phyloP scores from a whole-genome alignment of 2,888 invertebrate species.

The Agonopterix heracliana region DNA sequence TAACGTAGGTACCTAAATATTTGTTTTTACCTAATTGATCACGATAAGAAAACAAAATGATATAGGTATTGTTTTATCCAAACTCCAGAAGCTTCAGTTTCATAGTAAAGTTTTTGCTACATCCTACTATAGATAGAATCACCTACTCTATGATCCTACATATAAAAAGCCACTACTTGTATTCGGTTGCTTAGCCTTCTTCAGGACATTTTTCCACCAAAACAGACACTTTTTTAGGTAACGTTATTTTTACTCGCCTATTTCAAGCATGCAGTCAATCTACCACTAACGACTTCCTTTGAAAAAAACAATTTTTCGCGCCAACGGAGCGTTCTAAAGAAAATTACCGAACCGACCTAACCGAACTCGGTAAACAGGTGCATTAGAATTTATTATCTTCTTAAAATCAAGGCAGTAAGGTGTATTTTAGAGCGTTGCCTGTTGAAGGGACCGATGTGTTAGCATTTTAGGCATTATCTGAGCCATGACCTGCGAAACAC shows the following conservation, averaged over 20 bases:
- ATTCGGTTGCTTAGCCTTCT: too few species aligned
- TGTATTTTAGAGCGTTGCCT: background rate
- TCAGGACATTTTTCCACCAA: too few species aligned
- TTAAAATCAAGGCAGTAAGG: conserved; percentile 19
- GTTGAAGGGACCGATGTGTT: conserved; percentile 14
- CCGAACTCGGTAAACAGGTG: conserved; percentile 35
- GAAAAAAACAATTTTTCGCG: conserved; percentile 68
- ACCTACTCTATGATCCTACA: too few species aligned
- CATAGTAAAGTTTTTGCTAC: too few species aligned
- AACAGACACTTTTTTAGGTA: background rate
- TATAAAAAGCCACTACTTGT: too few species aligned
- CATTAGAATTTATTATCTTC: conserved; percentile 5
- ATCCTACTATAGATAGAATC: too few species aligned
- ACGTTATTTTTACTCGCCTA: background rate
- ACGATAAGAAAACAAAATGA: too few species aligned
- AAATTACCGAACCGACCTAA: conserved; percentile 54
- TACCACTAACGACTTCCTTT: conserved; percentile 32
- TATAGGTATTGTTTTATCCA: too few species aligned
- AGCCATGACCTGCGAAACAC: conserved; percentile 52
- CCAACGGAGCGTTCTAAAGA: conserved; percentile 66
- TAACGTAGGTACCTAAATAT: too few species aligned
- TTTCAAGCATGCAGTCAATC: conserved; percentile 2
- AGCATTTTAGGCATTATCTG: conserved; percentile 48
- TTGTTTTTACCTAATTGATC: too few species aligned
- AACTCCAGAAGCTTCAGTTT: too few species aligned